Base-by-base conservation (phyloP, 2,797 vertebrate species). In the Scarus forsteni region DNA sequence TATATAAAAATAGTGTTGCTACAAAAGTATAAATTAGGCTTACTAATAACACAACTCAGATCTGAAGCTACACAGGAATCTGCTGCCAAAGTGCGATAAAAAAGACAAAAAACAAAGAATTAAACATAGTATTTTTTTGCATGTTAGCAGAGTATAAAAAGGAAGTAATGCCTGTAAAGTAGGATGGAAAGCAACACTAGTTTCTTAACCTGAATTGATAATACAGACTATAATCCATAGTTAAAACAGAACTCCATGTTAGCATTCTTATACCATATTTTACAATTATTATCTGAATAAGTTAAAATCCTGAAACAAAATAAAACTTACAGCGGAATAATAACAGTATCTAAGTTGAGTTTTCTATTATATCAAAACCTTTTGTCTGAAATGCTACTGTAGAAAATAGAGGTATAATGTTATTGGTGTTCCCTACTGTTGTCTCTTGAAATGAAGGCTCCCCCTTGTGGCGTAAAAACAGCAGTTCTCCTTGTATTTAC, bases 21-120 rank as follows among this genome's bases (percentile, higher is more conserved):
- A 99, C 96, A 99, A 99, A 98, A 98, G 96, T 98, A 98, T 97
- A 99, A 98, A 98, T 97, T 96, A 98, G 96, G 96, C 94, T 96
- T 98, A 98, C 96, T 94, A 96, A 96, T 96, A 95, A 96, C 95
- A 97, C 95, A 97, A 97, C 96, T 96, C 90, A 97, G 96, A 91
- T 91, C 68, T 85, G 95, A 95, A 96, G 96, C 96, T 95, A 96
- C 96, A 96, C 80, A 89, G 82, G 85, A 96, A 96, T 95, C 96
- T 95, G 94, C 96, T 95, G 96, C 95, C 96, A 95, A 97, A 97
- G 95, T 95, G 95, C 95, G 92, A 95, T 88, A 88, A 90, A 89
- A 90, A 91, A 83, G 71, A 83, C 60, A 71, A 84, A 88, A 92
- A 94, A 46, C 15, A 51, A 27, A 51, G 88, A 95, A 93, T 82